Evolutionary conservation across 1,140 invertebrate genomes (phyloP), one percentile per base, ranked within the genome.

Genomic region (Homalodisca vitripennis): DNA sequence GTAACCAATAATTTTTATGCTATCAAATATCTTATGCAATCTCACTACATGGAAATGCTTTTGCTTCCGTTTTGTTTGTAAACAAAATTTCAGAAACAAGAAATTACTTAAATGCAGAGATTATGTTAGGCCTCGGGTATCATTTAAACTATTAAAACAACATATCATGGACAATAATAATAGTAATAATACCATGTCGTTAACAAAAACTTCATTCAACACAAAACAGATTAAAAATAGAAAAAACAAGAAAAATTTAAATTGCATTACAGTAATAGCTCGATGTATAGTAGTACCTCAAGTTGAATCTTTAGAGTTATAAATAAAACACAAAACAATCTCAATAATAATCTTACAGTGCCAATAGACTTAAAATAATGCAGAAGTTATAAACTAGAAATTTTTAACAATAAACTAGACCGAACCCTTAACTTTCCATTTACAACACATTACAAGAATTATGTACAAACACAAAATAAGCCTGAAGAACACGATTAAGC

Each of bases 381-480:
- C 62, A 41, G 30, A 20, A 64, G 17, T 12, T 64, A 46, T 41
- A 22, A 64, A n/a, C 22, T 64, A 64, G 6, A 41, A 24, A 24
- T 34, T 64, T 27, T 12, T 17, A 46, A 34, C 62, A 34, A 34
- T 41, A 34, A 64, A 32, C 55, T 60, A 60, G 10, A 60, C 55
- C 27, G 41, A 66, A 41, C 63, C 63, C 24, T 47, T 17, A 66
- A 66, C 63, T 66, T 66, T 66, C 63, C 63, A 66, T 66, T 66
- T 66, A 66, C 63, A 66, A 66, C 63, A 66, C 63, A 66, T 47
- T 66, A 66, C 66, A 67, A 60, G 22, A 67, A 31, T 67, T 57
- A 67, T 57, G 17, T 57, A 67, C 66, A 67, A 53, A 67, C 66
- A 67, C 66, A 67, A 60, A 51, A n/a, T 30, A 30, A 60, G 27